These are phyloP conservation scores for Apomyelois bistriatella DNA, from an alignment of 2,888 invertebrate genomes.

Conservation along the genomic window DNA sequence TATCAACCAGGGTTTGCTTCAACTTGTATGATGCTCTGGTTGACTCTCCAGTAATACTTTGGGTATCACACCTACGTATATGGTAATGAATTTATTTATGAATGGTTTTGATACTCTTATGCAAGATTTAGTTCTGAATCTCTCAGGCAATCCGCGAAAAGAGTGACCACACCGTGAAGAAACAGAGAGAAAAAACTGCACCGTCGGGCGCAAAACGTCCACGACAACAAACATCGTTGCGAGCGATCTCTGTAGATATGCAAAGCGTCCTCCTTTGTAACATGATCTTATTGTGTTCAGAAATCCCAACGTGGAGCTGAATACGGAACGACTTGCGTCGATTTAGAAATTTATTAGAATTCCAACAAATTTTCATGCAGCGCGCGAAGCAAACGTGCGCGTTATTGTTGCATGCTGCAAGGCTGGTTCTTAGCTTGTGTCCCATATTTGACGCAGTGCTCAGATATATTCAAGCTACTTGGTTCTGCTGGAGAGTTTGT, in stretches of 20 bases:
- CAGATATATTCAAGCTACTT: conserved; percentile 5
- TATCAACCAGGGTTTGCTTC: too few species aligned
- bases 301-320: conserved; percentile 53
- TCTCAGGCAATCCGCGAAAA: conserved; percentile 22
- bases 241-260: conserved; percentile 64
- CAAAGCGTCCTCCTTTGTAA: conserved; percentile 70
- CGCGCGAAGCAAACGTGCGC: conserved; percentile 41
- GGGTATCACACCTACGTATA: too few species aligned
- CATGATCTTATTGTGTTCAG: conserved; percentile 75
- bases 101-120: too few species aligned
- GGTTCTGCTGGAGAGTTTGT: background rate
- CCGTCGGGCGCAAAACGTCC: conserved; percentile 47
- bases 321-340: conserved; percentile 73
- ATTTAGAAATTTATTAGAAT: conserved; percentile 76
- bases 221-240: conserved; percentile 49
- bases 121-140: too few species aligned
- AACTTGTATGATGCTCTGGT: too few species aligned
- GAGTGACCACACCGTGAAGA: conserved; percentile 31
- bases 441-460: conserved; percentile 12
- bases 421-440: conserved; percentile 32
- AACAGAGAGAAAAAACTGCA: conserved; percentile 46
- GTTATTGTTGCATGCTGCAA: conserved; percentile 59
- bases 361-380: conserved; percentile 60
- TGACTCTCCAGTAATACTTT: too few species aligned
- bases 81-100: too few species aligned